A percentile compares a stretch with the other conserved stretches of the same genome.
Conservation (phyloP, 1,140 invertebrate genomes). For the Ceratosolen fusciceps region DNA sequence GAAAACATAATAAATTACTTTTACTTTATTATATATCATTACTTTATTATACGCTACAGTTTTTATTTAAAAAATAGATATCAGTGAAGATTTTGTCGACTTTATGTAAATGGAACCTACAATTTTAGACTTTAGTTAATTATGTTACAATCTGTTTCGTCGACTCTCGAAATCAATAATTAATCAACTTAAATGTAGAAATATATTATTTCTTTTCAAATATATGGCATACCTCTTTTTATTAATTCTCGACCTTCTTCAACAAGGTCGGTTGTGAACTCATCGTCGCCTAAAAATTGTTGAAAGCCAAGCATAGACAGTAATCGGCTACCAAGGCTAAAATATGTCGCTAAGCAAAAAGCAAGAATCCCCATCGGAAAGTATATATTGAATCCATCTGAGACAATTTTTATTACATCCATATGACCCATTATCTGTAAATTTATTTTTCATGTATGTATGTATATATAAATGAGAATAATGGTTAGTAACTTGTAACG, state of each 20-base stretch:
- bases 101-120: too few species aligned
- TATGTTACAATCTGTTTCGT: too few species aligned
- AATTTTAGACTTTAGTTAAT: too few species aligned
- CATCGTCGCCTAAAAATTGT: conserved; percentile 95
- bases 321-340: conserved; percentile 91
- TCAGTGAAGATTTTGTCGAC: too few species aligned
- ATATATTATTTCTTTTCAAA: too few species aligned
- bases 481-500: conserved; percentile 22
- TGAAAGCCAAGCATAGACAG: conserved; percentile 93
- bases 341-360: conserved; percentile 95
- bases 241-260: conserved; percentile 94
- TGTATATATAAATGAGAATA: neutral
- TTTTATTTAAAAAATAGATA: too few species aligned
- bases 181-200: too few species aligned
- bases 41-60: too few species aligned
- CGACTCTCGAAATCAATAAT: too few species aligned
- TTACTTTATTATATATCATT: too few species aligned
- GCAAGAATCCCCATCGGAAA: conserved; percentile 97
- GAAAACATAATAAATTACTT: too few species aligned
- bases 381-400: conserved; percentile 98
- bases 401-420: conserved; percentile 97
- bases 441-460: conserved; percentile 28
- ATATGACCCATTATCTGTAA: conserved; percentile 98
- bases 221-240: conserved; percentile 77
- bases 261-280: conserved; percentile 92